Base-by-base conservation (phyloP, 2,888 invertebrate species). In the Sinelater perroti region DNA sequence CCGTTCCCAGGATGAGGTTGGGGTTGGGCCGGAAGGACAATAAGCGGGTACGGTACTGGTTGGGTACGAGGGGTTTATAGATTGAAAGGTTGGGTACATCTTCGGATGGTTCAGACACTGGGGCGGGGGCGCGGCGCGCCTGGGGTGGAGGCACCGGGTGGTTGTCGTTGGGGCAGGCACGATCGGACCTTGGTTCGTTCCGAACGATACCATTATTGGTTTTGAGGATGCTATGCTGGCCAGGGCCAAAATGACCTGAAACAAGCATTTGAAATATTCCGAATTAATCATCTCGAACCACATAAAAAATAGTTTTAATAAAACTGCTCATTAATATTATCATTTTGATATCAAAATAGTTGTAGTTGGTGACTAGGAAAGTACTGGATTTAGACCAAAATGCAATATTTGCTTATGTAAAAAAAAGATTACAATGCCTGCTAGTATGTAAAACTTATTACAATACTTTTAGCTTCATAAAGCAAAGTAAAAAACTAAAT, bases 101-200 rank as follows among this genome's bases (percentile, higher is more conserved):
- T 20, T 77, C 75, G 8, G 67, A 44, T 8, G 63, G 61, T 67
- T 79, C 78, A 11, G 67, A 71, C 3, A 78, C 76, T 3, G 78
- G 77, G 0, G 78, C 77, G 10, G 78, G 77, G 2, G 60, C 67
- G 52, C 64, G 58, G 24, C 64, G 61, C 51, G 69, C 65, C 13
- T 20, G 20, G 2, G 45, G 31, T 24, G 46, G 61, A 2, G 62
- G 60, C 14, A 56, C 62, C 5, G 62, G 8, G 68, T 64, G 8
- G 69, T 67, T n/a, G 60, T 64, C 8, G 63, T 56, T 17, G 60
- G 51, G 20, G 63, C 61, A n/a, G 76, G 76, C 11, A 74, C 61
- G 33, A 79, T 78, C 21, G 78, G 77, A n/a, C 76, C 78, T 67
- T 72, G 70, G 20, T 74, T 77, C 2, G 78, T 78, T 24, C 78